Evolutionary conservation across 2,888 invertebrate genomes (phyloP).

Genomic region (Zonitis immaculata): DNA sequence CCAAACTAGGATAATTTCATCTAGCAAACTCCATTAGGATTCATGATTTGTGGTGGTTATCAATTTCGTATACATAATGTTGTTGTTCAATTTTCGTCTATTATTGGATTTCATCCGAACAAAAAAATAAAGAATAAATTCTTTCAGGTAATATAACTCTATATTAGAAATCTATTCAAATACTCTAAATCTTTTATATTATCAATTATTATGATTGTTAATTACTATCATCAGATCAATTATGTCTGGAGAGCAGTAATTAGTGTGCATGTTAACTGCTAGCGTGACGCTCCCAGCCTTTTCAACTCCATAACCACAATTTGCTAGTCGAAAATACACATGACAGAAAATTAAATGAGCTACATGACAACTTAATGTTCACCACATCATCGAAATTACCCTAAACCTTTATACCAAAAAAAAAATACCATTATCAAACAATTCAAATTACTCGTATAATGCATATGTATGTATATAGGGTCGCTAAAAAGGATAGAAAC

Average conservation of each 20-base stretch:
- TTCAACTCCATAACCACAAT: constrained; percentile 25
- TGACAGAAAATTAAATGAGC: constrained; percentile 39
- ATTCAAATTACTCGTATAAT: no score
- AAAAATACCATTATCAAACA: no score
- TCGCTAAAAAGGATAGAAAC: no score
- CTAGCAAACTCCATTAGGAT: constrained; percentile 15
- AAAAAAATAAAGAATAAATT: no score
- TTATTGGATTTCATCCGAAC: no score
- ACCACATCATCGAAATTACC: no score
- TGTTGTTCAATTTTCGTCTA: no score
- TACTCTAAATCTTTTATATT: no score
- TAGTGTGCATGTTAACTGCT: constrained; percentile 37
- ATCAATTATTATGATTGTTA: constrained; percentile 21
- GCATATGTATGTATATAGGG: no score
- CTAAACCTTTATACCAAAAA: no score
- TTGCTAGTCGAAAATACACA: constrained; percentile 34
- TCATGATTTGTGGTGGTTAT: constrained; percentile 14
- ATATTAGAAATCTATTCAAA: no score
- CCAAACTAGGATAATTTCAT: constrained; percentile 12
- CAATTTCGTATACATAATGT: constrained; percentile 13
- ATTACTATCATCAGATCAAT: constrained; percentile 32
- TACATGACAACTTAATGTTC: constrained; percentile 37
- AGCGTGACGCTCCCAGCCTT: constrained; percentile 34
- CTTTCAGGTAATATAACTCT: no score
- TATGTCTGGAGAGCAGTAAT: constrained; percentile 36